phyloP scores from a whole-genome alignment of 2,797 vertebrate genomes.

The Iguana delicatissima region DNA sequence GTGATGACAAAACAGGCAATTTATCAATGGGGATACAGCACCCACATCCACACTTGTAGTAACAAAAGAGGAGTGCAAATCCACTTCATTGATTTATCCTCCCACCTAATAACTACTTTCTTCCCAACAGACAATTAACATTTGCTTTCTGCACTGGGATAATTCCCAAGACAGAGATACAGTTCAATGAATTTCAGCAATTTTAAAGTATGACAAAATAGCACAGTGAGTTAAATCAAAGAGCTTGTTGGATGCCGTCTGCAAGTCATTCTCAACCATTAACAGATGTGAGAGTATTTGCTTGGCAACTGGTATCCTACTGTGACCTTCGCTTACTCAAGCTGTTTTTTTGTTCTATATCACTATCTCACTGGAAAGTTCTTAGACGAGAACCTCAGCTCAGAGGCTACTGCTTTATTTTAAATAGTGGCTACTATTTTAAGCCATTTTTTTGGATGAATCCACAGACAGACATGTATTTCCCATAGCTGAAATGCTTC shows the following conservation, averaged over 20 bases:
- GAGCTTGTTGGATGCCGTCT: slow-evolving; percentile 41
- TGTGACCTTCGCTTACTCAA: slow-evolving; percentile 54
- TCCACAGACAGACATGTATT: too few species aligned
- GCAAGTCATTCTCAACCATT: slow-evolving; percentile 56
- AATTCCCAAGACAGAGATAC: slow-evolving; percentile 36
- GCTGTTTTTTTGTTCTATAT: slow-evolving; percentile 40
- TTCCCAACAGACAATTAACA: slow-evolving; percentile 36
- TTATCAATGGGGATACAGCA: slow-evolving; percentile 35
- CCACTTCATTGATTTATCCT: slow-evolving; percentile 36
- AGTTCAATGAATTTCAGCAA: slow-evolving; percentile 42
- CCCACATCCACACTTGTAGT: not conserved
- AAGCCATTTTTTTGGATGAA: too few species aligned
- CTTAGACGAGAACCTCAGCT: slow-evolving; percentile 30
- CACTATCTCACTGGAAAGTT: slow-evolving; percentile 20
- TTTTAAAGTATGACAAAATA: slow-evolving; percentile 39
- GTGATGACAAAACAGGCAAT: not conserved
- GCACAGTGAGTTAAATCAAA: slow-evolving; percentile 63
- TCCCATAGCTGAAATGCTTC: too few species aligned
- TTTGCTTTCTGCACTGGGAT: slow-evolving; percentile 32
- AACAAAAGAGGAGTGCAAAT: slow-evolving; percentile 9
- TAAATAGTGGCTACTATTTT: too few species aligned
- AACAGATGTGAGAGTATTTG: slow-evolving; percentile 62
- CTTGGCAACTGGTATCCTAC: slow-evolving; percentile 51
- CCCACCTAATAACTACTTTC: slow-evolving; percentile 28
- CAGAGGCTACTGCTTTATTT: slow-evolving; percentile 2